phyloP scores from a whole-genome alignment of 53 echinoderm and acorn worm species.

The Patiria pectinifera region DNA sequence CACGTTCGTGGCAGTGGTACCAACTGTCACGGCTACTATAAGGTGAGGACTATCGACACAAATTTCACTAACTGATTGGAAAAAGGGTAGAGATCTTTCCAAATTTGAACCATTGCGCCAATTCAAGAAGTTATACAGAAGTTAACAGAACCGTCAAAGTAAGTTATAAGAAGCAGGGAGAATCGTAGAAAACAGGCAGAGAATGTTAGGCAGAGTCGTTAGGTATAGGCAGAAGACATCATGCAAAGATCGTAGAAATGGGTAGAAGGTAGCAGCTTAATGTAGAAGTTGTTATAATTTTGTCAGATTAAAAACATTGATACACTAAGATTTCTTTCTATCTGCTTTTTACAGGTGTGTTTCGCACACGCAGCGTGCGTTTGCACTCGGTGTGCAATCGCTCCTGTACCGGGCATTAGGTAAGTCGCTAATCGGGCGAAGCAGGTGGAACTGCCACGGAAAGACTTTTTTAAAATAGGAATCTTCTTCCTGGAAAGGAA shows the following conservation, averaged over 20 bases:
- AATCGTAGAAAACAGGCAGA: no score
- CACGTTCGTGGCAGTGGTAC: constrained; percentile 72
- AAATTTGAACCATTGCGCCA: background rate
- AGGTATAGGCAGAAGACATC: no score
- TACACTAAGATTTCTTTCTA: background rate
- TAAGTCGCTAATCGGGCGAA: constrained; percentile 45
- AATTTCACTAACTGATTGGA: no score
- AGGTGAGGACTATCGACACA: constrained; percentile 48
- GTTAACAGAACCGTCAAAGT: background rate
- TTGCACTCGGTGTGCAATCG: constrained; percentile 90
- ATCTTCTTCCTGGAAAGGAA: no score
- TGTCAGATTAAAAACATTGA: background rate
- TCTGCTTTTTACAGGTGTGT: constrained; percentile 75
- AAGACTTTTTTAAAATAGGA: no score
- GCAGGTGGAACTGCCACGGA: no score
- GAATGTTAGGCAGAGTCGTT: no score
- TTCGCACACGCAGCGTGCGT: constrained; percentile 79
- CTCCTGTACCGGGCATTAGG: constrained; percentile 78
- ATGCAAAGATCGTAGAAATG: no score
- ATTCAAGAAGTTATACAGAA: no score
- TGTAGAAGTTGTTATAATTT: no score
- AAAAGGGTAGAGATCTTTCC: no score
- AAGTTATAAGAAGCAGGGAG: background rate
- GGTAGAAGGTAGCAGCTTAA: no score
- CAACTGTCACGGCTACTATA: constrained; percentile 71